phyloP scores from a whole-genome alignment of 2,888 invertebrate species.

The Agrochola lychnidis region DNA sequence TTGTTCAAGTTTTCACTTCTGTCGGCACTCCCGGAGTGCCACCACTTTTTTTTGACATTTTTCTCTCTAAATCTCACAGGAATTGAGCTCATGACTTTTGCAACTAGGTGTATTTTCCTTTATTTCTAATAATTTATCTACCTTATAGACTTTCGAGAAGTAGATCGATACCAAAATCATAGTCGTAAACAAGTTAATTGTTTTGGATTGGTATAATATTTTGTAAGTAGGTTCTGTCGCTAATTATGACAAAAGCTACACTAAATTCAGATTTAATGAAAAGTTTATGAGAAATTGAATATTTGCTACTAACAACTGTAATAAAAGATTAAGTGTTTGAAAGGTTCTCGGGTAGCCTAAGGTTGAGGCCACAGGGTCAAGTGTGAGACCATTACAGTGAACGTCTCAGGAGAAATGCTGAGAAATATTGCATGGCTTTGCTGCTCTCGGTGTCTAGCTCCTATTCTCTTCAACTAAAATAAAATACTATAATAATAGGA shows the following conservation, averaged over 20 bases:
- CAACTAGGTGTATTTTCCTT: no score
- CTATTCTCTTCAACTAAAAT: not conserved
- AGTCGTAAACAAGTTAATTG: not conserved
- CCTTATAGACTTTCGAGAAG: no score
- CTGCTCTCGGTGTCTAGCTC: not conserved
- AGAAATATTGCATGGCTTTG: slow-evolving; percentile 10
- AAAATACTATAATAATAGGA: no score
- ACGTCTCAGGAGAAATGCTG: slow-evolving; percentile 36
- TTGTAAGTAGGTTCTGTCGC: not conserved
- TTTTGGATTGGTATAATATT: not conserved
- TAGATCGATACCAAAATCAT: not conserved
- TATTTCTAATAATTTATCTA: no score
- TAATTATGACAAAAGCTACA: not conserved
- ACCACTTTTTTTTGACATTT: no score
- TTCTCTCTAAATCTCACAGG: no score
- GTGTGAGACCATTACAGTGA: slow-evolving; percentile 10
- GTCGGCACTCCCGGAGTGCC: no score
- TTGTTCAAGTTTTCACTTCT: no score
- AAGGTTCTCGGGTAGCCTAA: not conserved
- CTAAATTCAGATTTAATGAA: not conserved
- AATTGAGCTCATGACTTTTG: no score
- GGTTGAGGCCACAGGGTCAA: slow-evolving; percentile 40
- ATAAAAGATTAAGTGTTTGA: slow-evolving; percentile 6
- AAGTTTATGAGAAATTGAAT: not conserved
- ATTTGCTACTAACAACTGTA: not conserved